phyloP scores from a whole-genome alignment of 2,113 vertebrate species.

The Craseonycteris thonglongyai region DNA sequence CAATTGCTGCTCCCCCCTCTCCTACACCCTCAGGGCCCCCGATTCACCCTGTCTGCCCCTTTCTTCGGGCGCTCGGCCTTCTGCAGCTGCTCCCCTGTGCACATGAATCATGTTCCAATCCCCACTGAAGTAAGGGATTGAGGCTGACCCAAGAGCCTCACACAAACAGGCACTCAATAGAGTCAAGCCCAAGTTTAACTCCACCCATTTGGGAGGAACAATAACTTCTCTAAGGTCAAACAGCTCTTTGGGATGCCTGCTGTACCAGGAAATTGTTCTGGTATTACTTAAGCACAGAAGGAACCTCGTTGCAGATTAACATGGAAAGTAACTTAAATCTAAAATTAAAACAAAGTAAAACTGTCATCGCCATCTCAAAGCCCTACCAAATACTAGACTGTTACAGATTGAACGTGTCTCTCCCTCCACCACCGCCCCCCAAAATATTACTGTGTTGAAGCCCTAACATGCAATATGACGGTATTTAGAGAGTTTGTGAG shows the following conservation, averaged over 20 bases:
- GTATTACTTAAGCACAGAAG: not conserved
- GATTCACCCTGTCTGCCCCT: not conserved
- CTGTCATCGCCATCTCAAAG: not conserved
- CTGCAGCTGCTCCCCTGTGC: not conserved
- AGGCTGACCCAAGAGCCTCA: not conserved
- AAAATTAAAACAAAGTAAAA: not conserved
- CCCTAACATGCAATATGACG: not conserved
- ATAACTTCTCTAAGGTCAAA: not conserved
- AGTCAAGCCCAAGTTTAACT: not conserved
- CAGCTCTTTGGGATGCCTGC: not conserved
- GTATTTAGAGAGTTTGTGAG: not conserved
- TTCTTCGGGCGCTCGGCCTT: not conserved
- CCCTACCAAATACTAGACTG: fast-evolving
- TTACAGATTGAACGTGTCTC: not conserved
- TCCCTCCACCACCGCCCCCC: not conserved
- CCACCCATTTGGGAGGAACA: not conserved
- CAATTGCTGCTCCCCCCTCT: not conserved
- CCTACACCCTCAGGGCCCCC: not conserved
- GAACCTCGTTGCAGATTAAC: not conserved
- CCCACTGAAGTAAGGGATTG: not conserved
- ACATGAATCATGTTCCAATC: not conserved
- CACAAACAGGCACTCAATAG: not conserved
- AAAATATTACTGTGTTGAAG: not conserved
- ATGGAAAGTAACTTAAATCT: not conserved
- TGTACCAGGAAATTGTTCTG: not conserved